Evolutionary conservation across 1,140 invertebrate species (phyloP), one percentile per base, ranked within the genome.

Genomic region (Medauroidea extradentata): DNA sequence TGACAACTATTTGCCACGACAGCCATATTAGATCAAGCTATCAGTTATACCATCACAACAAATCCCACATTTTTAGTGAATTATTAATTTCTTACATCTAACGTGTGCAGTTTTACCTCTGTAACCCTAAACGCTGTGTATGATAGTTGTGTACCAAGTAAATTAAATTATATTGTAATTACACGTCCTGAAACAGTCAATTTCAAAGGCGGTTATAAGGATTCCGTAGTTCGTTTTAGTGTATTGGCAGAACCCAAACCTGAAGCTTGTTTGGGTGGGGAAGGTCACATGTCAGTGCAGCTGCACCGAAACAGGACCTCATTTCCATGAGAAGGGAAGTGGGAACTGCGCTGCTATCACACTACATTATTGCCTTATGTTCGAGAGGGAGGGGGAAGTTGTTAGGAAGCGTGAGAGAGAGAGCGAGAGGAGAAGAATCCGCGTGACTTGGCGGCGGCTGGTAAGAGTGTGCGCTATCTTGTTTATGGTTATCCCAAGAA

Each of bases 201-300:
- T 14, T 48, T 9, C 3, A 23, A 1, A 3, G 44, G 44, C 5
- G 27, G n/a, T 14, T 23, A 14, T 21, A n/a, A 23, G 44, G 19
- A 14, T 48, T 14, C 23, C n/a, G 44, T 48, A 24, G 44, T n/a
- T n/a, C n/a, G n/a, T n/a, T n/a, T n/a, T n/a, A n/a, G n/a, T 34
- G 11, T 11, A 11, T 34, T 34, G 29, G 29, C 29, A 34, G n/a
- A 34, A 7, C 11, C 25, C 14, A 51, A 5, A 19, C 8, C 25
- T 29, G n/a, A 29, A 51, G 24, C 24, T 29, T 51, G 49, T 51
- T 54, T 39, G 53, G 53, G 53, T 42, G 34, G 53, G 53, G 53
- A 54, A 54, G 38, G 53, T 43, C 53, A 54, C 16, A 34, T 8
- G 38, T 54, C n/a, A 43, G 53, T 54, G 53, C 53, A 54, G 53